phyloP scores from a whole-genome alignment of 2,797 vertebrate genomes.

The Enteromius unitaeniatus region DNA sequence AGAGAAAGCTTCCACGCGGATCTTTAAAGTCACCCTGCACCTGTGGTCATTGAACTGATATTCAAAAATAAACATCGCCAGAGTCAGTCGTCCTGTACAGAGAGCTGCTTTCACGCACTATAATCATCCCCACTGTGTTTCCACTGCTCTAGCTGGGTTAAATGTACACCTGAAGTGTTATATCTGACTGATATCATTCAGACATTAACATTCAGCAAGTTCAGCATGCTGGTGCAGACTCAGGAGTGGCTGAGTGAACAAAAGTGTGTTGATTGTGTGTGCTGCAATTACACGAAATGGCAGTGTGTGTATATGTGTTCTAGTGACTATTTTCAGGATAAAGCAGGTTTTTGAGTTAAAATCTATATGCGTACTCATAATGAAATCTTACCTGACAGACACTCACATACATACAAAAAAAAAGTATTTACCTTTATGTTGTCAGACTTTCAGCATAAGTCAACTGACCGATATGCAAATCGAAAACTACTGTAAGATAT shows the following conservation, averaged over 20 bases:
- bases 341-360: background rate
- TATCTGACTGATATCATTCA: conserved; percentile 15
- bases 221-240: background rate
- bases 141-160: background rate
- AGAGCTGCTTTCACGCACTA: conserved; percentile 5
- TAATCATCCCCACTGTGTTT: conserved; percentile 25
- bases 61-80: conserved; percentile 19
- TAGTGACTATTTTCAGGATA: background rate
- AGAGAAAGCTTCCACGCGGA: background rate
- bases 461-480: background rate
- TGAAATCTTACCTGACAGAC: background rate
- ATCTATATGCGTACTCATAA: background rate
- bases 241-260: background rate
- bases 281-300: conserved; percentile 16
- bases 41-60: conserved; percentile 20
- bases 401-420: background rate
- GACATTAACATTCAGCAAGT: background rate
- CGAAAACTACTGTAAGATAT: background rate
- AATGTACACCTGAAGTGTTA: conserved; percentile 24
- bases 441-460: too few species aligned
- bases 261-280: conserved; percentile 20
- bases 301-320: background rate
- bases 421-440: background rate
- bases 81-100: background rate
- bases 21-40: background rate